Conservation (phyloP, 2,888 invertebrate species). For the Agonopterix alstromeriana region DNA sequence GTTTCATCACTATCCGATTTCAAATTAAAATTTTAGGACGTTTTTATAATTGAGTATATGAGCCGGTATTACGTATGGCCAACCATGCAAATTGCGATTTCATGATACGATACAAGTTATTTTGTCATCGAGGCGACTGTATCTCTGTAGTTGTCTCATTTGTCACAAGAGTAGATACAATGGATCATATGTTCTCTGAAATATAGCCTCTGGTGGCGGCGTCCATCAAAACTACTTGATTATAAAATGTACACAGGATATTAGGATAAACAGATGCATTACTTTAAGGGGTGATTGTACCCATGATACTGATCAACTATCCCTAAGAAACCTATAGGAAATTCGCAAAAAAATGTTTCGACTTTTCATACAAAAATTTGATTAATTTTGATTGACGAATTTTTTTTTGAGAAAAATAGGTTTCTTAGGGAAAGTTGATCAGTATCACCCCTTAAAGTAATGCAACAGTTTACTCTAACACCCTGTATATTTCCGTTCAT, state of each 20-base stretch:
- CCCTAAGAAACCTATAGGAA: no score
- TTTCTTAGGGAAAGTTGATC: no score
- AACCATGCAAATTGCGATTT: slow-evolving; percentile 23
- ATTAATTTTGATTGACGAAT: no score
- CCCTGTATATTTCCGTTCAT: not conserved
- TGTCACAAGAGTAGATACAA: slow-evolving; percentile 50
- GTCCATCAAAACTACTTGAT: slow-evolving; percentile 18
- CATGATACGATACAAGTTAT: slow-evolving; percentile 24
- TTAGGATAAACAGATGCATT: no score
- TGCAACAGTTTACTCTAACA: no score
- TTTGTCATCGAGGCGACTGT: slow-evolving; percentile 11
- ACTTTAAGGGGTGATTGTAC: no score
- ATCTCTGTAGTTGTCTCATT: slow-evolving; percentile 29
- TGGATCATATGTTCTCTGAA: slow-evolving; percentile 44
- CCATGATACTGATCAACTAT: no score
- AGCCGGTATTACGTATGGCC: not conserved
- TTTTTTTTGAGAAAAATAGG: no score
- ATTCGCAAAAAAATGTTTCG: no score
- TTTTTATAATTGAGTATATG: not conserved
- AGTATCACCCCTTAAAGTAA: no score
- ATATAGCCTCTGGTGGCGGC: slow-evolving; percentile 40
- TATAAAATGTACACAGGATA: no score
- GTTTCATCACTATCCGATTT: not conserved
- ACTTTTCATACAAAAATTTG: no score
- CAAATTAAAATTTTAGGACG: not conserved